These are phyloP conservation scores for Anastrepha obliqua DNA, from an alignment of 1,140 invertebrate genomes.

Conservation along the genomic window DNA sequence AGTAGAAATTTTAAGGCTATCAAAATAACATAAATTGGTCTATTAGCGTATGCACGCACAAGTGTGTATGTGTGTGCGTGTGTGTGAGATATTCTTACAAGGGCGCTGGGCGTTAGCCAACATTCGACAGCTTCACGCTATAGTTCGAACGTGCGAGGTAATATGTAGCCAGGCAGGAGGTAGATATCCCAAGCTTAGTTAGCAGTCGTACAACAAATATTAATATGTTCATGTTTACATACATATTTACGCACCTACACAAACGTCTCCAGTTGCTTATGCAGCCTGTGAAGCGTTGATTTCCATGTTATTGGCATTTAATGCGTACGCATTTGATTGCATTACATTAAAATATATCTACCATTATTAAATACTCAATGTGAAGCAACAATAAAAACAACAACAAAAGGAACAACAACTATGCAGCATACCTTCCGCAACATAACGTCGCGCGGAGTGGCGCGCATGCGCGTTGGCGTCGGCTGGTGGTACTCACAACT, in stretches of 20 bases:
- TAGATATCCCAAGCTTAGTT: constrained; percentile 11
- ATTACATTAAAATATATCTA: constrained; percentile 74
- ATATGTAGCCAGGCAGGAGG: not conserved
- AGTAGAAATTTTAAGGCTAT: constrained; percentile 20
- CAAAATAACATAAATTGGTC: constrained; percentile 54
- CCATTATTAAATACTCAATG: constrained; percentile 60
- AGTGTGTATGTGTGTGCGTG: not conserved
- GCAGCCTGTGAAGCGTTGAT: constrained; percentile 63
- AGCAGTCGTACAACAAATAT: not conserved
- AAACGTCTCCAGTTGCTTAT: not conserved
- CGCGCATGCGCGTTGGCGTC: constrained; percentile 42
- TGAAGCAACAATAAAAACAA: constrained; percentile 26
- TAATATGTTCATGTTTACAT: not conserved
- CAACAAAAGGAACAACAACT: not conserved
- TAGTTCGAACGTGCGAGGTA: not conserved
- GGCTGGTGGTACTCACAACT: not conserved
- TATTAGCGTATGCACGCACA: constrained; percentile 28
- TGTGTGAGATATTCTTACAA: too few relatives aligned
- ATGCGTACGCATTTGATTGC: constrained; percentile 73
- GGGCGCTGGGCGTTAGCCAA: not conserved
- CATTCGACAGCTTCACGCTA: constrained; percentile 45
- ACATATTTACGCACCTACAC: not conserved
- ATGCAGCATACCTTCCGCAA: not conserved
- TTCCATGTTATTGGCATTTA: constrained; percentile 71
- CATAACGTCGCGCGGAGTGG: not conserved